A percentile compares a stretch with the other conserved stretches of the same genome.
Conservation (phyloP, 2,113 vertebrate species). For the Vulpes lagopus region DNA sequence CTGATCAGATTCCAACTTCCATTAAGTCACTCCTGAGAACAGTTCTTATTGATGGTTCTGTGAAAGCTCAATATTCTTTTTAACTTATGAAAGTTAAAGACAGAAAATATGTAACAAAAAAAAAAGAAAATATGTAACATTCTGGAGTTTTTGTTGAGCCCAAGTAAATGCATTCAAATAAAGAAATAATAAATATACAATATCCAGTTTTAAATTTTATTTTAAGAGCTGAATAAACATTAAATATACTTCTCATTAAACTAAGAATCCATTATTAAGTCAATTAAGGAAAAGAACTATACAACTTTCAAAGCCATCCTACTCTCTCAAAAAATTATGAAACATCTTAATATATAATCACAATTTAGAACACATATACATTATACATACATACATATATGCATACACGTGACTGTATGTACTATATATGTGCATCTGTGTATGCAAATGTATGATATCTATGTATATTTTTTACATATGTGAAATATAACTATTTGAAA, state of each 20-base stretch:
- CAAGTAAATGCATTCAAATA: not conserved
- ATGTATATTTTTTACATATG: not conserved
- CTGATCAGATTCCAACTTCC: not conserved
- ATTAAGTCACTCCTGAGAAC: slow-evolving; percentile 23
- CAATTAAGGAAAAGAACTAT: not conserved
- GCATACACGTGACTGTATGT: not conserved
- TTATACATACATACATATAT: accelerated
- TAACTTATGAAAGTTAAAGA: not conserved
- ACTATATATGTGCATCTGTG: not conserved
- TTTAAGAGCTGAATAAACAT: not conserved
- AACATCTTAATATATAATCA: not conserved
- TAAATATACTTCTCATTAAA: not conserved
- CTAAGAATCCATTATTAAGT: not conserved
- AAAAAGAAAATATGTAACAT: not conserved
- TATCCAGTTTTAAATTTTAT: slow-evolving; percentile 11
- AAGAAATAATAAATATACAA: not conserved
- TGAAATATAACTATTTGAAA: not conserved
- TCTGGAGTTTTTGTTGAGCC: not conserved
- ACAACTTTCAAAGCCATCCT: not conserved
- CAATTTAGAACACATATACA: not conserved
- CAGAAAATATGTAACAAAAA: not conserved
- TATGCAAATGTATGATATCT: not conserved
- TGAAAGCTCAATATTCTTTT: slow-evolving; percentile 3
- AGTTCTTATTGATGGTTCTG: not conserved
- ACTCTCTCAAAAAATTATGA: not conserved